Percentiles rank a stretch among this genome's conserved stretches.
These are phyloP conservation scores for Echinometra lucunter DNA, from an alignment of 53 echinoderm and acorn worm genomes.

Conservation along the genomic window DNA sequence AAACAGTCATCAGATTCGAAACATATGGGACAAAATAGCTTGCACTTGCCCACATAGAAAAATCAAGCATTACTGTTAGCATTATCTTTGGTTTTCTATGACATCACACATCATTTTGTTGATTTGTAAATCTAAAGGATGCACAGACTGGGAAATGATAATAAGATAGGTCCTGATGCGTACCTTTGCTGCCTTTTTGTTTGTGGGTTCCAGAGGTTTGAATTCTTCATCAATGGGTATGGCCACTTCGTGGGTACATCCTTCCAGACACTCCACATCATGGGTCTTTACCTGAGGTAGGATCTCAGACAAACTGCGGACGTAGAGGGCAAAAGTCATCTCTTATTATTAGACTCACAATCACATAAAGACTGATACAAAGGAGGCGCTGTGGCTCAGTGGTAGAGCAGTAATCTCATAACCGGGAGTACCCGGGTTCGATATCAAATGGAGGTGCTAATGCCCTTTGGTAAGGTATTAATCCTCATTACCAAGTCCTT, in stretches of 20 bases:
- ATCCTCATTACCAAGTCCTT: no score
- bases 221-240: constrained; percentile 88
- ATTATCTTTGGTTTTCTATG: not conserved
- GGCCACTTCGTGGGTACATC: constrained; percentile 95
- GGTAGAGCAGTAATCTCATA: no score
- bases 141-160: not conserved
- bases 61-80: not conserved
- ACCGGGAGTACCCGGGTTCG: no score
- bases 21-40: not conserved
- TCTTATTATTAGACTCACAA: not conserved
- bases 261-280: constrained; percentile 81
- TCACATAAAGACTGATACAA: not conserved
- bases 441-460: no score
- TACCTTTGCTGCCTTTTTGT: constrained; percentile 95
- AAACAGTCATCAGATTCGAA: no score
- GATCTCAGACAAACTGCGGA: constrained; percentile 84
- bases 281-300: constrained; percentile 88
- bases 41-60: not conserved
- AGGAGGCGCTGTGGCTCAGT: no score
- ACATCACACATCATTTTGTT: not conserved
- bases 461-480: no score
- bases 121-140: not conserved
- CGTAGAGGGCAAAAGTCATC: not conserved
- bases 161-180: not conserved
- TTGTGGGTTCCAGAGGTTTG: constrained; percentile 83